Evolutionary conservation across 2,113 vertebrate genomes (phyloP).

Genomic region (Oxyura jamaicensis): DNA sequence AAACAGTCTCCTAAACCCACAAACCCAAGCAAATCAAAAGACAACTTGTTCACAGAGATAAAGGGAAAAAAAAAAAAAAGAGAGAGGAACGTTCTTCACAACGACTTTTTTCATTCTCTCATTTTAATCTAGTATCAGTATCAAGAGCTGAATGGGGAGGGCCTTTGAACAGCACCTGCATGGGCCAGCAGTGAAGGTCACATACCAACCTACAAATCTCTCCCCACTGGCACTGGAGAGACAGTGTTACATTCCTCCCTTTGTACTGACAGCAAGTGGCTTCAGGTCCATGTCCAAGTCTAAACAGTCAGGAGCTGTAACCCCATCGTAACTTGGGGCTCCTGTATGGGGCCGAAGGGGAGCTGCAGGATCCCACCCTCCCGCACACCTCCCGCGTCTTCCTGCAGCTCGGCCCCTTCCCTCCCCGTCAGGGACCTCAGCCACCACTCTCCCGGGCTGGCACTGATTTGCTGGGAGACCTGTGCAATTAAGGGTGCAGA

Average conservation of each 20-base stretch:
- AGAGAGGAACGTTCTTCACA: conserved; percentile 57
- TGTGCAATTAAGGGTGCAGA: background rate
- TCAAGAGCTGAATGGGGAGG: conserved; percentile 64
- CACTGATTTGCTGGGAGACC: background rate
- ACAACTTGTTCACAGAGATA: conserved; percentile 74
- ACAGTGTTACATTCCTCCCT: conserved; percentile 75
- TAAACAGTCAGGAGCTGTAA: conserved; percentile 66
- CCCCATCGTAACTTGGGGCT: conserved; percentile 62
- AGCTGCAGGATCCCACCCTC: background rate
- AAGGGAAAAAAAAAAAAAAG: conserved; percentile 31
- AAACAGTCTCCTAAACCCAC: conserved; percentile 69
- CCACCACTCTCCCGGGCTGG: background rate
- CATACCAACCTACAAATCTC: conserved; percentile 69
- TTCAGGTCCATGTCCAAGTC: conserved; percentile 72
- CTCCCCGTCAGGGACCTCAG: background rate
- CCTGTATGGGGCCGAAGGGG: background rate
- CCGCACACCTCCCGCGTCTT: background rate
- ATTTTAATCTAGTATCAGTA: conserved; percentile 71
- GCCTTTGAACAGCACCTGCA: conserved; percentile 73
- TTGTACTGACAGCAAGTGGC: conserved; percentile 66
- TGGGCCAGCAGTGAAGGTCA: conserved; percentile 70
- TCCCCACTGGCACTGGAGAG: conserved; percentile 57
- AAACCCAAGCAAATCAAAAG: conserved; percentile 79
- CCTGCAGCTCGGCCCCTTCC: background rate
- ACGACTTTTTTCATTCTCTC: conserved; percentile 66